A percentile compares a stretch with the other conserved stretches of the same genome.
These are phyloP conservation scores for Diorhabda carinulata DNA, from an alignment of 1,140 invertebrate species.

Conservation along the genomic window DNA sequence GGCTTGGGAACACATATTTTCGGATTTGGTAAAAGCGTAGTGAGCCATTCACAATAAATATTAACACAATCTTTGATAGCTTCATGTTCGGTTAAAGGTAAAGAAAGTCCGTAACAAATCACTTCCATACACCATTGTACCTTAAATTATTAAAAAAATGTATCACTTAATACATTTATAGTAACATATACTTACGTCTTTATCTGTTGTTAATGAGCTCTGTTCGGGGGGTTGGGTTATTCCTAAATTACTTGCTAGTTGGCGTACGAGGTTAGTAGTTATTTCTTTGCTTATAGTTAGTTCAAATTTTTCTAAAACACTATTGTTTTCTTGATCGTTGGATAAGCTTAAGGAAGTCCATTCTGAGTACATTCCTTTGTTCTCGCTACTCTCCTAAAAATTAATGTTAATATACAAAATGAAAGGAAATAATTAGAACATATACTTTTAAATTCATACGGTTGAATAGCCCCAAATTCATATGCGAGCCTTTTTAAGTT, in stretches of 20 bases:
- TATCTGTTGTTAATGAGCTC: constrained; percentile 68
- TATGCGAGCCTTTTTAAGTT: constrained; percentile 48
- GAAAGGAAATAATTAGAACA: constrained; percentile 21
- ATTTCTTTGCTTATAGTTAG: constrained; percentile 74
- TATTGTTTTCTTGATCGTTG: constrained; percentile 63
- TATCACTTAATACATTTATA: neutral
- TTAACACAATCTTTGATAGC: constrained; percentile 94
- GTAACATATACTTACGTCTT: constrained; percentile 57
- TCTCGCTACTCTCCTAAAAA: constrained; percentile 49
- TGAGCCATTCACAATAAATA: constrained; percentile 96
- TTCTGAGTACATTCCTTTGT: constrained; percentile 78
- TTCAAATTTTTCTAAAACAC: constrained; percentile 84
- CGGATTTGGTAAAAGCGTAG: constrained; percentile 75
- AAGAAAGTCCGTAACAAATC: constrained; percentile 85
- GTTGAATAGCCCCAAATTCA: constrained; percentile 73
- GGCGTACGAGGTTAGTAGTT: constrained; percentile 76
- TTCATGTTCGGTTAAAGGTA: constrained; percentile 87
- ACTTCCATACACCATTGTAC: constrained; percentile 91
- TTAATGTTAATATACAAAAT: constrained; percentile 10
- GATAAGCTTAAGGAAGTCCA: constrained; percentile 74
- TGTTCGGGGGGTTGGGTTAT: constrained; percentile 72
- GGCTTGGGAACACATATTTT: constrained; percentile 81
- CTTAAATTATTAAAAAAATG: constrained; percentile 38
- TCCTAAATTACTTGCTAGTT: constrained; percentile 72
- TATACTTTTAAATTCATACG: constrained; percentile 67